phyloP scores from a whole-genome alignment of 30 jellyfish, hydroid and myxozoan genomes.

The Turritopsis rubra region DNA sequence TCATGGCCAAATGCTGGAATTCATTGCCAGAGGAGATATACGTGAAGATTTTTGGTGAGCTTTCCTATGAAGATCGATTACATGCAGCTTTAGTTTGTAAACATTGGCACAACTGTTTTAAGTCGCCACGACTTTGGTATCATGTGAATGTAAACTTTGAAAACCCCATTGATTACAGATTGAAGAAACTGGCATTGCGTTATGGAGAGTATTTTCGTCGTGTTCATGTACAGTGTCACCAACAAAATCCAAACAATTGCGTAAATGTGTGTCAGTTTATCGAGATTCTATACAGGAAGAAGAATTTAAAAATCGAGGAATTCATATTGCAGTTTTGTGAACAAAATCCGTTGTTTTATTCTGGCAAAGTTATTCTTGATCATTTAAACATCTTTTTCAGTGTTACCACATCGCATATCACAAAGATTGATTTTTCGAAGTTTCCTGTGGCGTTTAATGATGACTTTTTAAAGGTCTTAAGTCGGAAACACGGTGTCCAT shows the following conservation, averaged over 20 bases:
- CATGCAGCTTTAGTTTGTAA: constrained; percentile 15
- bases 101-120: constrained; percentile 14
- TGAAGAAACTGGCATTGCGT: constrained; percentile 21
- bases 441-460: constrained; percentile 41
- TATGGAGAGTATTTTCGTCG: constrained; percentile 13
- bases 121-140: constrained; percentile 20
- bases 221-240: constrained; percentile 17
- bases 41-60: constrained; percentile 9
- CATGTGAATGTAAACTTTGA: background rate
- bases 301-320: constrained; percentile 4
- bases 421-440: constrained; percentile 35
- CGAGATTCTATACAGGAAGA: background rate
- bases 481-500: constrained; percentile 13
- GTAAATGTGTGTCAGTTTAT: constrained; percentile 7
- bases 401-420: background rate
- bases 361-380: constrained; percentile 30
- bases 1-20: background rate
- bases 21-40: constrained; percentile 15
- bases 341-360: constrained; percentile 42
- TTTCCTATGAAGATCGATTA: constrained; percentile 17
- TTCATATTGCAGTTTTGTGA: constrained; percentile 20
- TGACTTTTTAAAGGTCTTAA: constrained; percentile 8
- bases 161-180: background rate
- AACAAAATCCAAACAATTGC: constrained; percentile 15
- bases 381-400: constrained; percentile 22